Evolutionary conservation across 2,888 invertebrate species (phyloP).

Genomic region (Eudemis profundana): DNA sequence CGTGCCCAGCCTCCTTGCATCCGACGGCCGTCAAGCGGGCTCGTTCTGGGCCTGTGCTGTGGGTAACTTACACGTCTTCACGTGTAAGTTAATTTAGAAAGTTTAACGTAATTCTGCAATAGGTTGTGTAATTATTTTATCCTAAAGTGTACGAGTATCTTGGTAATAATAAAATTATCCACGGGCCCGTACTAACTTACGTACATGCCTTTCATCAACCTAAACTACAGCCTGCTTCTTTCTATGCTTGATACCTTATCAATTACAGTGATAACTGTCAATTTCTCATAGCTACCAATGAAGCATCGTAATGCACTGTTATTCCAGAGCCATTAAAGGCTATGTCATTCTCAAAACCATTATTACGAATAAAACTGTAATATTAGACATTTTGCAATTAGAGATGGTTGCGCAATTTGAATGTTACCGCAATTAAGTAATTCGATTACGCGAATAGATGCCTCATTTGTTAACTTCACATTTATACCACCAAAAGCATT

Average conservation of each 20-base stretch:
- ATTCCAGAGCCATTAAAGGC: neutral
- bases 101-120: too few relatives aligned
- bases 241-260: neutral
- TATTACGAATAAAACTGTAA: neutral
- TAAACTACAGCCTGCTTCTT: neutral
- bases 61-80: too few relatives aligned
- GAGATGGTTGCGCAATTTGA: neutral
- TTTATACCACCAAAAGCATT: too few relatives aligned
- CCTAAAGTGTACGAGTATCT: too few relatives aligned
- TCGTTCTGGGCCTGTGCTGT: too few relatives aligned
- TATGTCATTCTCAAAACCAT: neutral
- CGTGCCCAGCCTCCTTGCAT: too few relatives aligned
- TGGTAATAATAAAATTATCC: too few relatives aligned
- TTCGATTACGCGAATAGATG: neutral
- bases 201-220: too few relatives aligned
- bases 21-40: too few relatives aligned
- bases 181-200: too few relatives aligned
- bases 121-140: too few relatives aligned
- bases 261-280: neutral
- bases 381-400: neutral
- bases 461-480: neutral
- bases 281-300: neutral
- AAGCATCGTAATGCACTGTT: neutral
- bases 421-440: neutral
- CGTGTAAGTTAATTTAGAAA: too few relatives aligned